Evolutionary conservation across 2,888 invertebrate genomes (phyloP).

Genomic region (Patella caerulea): DNA sequence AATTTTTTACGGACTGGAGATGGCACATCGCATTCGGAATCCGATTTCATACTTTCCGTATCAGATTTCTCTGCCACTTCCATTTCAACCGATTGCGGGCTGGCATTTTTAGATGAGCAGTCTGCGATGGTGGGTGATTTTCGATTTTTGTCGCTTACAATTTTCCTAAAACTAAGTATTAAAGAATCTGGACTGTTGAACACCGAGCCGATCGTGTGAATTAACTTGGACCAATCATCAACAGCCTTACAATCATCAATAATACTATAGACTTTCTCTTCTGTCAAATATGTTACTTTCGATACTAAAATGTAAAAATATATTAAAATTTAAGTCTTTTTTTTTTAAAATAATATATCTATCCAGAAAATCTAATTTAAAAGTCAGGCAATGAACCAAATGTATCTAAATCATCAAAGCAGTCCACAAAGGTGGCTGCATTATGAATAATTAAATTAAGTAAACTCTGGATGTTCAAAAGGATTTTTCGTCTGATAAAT

Average conservation of each 20-base stretch:
- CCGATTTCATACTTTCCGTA: neutral
- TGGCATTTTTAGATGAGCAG: neutral
- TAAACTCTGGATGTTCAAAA: no score
- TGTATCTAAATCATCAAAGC: no score
- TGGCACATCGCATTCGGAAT: neutral
- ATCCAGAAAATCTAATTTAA: no score
- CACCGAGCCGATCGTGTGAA: conserved; percentile 83
- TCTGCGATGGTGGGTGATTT: neutral
- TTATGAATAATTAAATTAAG: no score
- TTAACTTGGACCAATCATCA: conserved; percentile 81
- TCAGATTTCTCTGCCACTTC: neutral
- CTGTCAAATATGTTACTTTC: conserved; percentile 76
- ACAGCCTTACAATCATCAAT: conserved; percentile 82
- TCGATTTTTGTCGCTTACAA: conserved; percentile 19
- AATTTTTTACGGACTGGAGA: neutral
- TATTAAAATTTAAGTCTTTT: no score
- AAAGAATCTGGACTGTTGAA: conserved; percentile 81
- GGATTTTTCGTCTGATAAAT: no score
- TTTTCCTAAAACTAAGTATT: conserved; percentile 80
- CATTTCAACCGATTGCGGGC: neutral
- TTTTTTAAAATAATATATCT: no score
- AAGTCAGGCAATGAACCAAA: no score
- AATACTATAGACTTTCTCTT: conserved; percentile 82
- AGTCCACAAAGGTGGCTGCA: no score
- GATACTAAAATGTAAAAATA: conserved; percentile 26